Conservation (phyloP, 2,113 vertebrate genomes). For the Mugil cephalus region DNA sequence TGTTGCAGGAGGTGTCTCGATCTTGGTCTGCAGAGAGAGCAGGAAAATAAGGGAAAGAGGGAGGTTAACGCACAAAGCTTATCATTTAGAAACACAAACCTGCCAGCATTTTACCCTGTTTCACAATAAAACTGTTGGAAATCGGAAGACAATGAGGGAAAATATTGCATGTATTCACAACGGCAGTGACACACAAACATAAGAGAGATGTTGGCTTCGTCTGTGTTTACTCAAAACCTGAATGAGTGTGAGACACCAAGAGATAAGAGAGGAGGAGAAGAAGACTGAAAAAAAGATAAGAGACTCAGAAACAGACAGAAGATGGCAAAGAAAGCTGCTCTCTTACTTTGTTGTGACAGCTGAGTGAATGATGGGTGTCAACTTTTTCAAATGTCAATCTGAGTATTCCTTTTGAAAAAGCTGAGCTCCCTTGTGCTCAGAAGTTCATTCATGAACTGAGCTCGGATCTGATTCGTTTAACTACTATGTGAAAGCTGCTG, state of each 20-base stretch:
- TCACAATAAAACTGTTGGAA: constrained; percentile 1
- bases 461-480: not conserved
- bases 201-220: not conserved
- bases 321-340: constrained; percentile 30
- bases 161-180: not conserved
- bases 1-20: constrained; percentile 84
- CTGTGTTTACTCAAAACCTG: constrained; percentile 15
- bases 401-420: constrained; percentile 6
- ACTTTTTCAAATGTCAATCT: constrained; percentile 23
- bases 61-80: not conserved
- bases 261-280: not conserved
- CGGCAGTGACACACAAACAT: not conserved
- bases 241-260: not conserved
- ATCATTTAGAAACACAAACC: constrained; percentile 23
- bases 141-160: not conserved
- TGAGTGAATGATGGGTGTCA: constrained; percentile 28
- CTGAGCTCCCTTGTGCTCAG: not conserved
- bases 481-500: not conserved
- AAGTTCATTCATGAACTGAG: not conserved
- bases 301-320: constrained; percentile 12
- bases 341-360: constrained; percentile 44
- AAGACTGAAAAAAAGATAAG: constrained; percentile 5
- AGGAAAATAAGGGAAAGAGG: constrained; percentile 40
- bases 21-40: constrained; percentile 85
- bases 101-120: not conserved